phyloP scores from a whole-genome alignment of 2,888 invertebrate genomes.

The Trissolcus japonicus region DNA sequence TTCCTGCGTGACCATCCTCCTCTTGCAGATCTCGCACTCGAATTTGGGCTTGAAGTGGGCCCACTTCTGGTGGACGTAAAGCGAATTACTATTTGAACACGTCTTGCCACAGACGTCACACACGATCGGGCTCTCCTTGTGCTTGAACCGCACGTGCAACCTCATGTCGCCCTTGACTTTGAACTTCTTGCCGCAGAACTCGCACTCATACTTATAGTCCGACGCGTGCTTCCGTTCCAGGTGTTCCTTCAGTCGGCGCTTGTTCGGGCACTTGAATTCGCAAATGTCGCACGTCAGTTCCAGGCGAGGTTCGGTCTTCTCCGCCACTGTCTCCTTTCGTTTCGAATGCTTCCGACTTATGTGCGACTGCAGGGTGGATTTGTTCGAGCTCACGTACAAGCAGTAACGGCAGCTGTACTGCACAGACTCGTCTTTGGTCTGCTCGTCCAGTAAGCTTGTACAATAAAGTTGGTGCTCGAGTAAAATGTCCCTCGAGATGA shows the following conservation, averaged over 20 bases:
- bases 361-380: slow-evolving; percentile 57
- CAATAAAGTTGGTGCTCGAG: slow-evolving; percentile 49
- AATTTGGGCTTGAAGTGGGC: slow-evolving; percentile 73
- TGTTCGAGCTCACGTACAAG: slow-evolving; percentile 59
- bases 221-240: slow-evolving; percentile 66
- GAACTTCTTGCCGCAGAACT: slow-evolving; percentile 66
- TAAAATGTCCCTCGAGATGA: slow-evolving; percentile 62
- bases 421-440: slow-evolving; percentile 9
- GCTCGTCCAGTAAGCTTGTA: not conserved
- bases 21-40: slow-evolving; percentile 72
- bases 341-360: slow-evolving; percentile 60
- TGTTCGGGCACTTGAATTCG: slow-evolving; percentile 65
- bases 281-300: slow-evolving; percentile 60
- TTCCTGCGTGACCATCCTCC: slow-evolving; percentile 75
- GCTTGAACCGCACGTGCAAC: slow-evolving; percentile 68
- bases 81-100: slow-evolving; percentile 68
- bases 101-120: slow-evolving; percentile 72
- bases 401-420: slow-evolving; percentile 61
- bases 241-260: slow-evolving; percentile 67
- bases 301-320: not conserved
- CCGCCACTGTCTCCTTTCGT: not conserved
- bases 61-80: slow-evolving; percentile 71
- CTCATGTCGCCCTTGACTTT: slow-evolving; percentile 71
- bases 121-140: slow-evolving; percentile 67
- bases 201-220: slow-evolving; percentile 63